Evolutionary conservation across 2,888 invertebrate genomes (phyloP).

Genomic region (Cylloceria caligata): DNA sequence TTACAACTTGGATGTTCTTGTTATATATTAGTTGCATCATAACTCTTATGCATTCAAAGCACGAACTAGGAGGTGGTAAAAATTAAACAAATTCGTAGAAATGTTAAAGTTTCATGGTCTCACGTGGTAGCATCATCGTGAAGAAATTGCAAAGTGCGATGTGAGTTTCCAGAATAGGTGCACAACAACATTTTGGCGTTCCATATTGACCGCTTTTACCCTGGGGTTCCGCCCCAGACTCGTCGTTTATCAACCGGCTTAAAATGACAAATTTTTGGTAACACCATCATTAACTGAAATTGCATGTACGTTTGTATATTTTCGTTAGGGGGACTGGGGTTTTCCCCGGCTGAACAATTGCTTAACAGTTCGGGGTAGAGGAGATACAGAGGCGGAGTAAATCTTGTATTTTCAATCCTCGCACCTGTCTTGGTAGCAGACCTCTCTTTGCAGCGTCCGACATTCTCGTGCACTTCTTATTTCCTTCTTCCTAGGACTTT

Average conservation of each 20-base stretch:
- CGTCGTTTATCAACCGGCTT: conserved; percentile 52
- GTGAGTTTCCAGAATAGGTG: not conserved
- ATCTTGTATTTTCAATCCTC: conserved; percentile 36
- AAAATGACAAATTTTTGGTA: conserved; percentile 47
- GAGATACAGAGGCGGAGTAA: not conserved
- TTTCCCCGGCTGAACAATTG: conserved; percentile 35
- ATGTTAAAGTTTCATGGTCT: not conserved
- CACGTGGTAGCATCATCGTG: not conserved
- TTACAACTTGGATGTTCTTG: not conserved
- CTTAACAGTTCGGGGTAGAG: conserved; percentile 7
- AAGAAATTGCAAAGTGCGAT: not conserved
- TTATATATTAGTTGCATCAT: not conserved
- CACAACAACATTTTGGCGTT: not conserved
- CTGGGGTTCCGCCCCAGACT: not conserved
- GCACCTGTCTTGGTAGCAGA: conserved; percentile 46
- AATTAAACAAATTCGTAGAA: not conserved
- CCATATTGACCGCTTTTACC: not conserved
- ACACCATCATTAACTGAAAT: not conserved
- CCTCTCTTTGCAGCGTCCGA: not conserved
- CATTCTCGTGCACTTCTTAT: conserved; percentile 7
- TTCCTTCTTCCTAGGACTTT: conserved; percentile 7
- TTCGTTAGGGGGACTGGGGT: conserved; percentile 21
- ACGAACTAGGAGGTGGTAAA: too few relatives aligned
- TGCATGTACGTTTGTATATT: not conserved
- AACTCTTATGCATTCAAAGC: too few relatives aligned